A percentile compares a stretch with the other conserved stretches of the same genome.
Evolutionary conservation across 30 jellyfish, hydroid and myxozoan species (phyloP).

Genomic region (Mastigias papua): DNA sequence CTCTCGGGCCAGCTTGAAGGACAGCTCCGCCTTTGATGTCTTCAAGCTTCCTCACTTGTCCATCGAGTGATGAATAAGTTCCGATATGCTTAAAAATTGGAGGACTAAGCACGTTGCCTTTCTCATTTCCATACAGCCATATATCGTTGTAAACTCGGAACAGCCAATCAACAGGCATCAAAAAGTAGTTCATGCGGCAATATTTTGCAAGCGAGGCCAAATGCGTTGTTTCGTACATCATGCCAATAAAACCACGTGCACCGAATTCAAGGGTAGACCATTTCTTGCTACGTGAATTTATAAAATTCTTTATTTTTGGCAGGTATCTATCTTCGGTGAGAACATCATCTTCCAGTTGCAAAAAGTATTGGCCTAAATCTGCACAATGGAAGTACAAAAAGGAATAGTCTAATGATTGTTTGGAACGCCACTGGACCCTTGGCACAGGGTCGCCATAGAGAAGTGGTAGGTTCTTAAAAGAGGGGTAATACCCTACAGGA

Average conservation of each 20-base stretch:
- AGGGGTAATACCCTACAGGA: constrained; percentile 73
- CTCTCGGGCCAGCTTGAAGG: background rate
- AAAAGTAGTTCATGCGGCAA: constrained; percentile 81
- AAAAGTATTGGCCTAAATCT: constrained; percentile 72
- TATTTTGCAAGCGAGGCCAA: constrained; percentile 75
- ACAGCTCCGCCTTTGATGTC: constrained; percentile 54
- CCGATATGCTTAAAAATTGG: constrained; percentile 94
- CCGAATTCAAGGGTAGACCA: constrained; percentile 98
- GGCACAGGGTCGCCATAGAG: constrained; percentile 84
- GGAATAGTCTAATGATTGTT: constrained; percentile 92
- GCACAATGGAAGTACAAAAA: constrained; percentile 82
- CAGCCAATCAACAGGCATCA: constrained; percentile 98
- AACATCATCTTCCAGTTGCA: constrained; percentile 99
- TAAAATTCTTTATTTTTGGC: constrained; percentile 69
- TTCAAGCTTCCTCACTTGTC: constrained; percentile 90
- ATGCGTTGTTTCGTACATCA: constrained; percentile 86
- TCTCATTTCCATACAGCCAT: constrained; percentile 85
- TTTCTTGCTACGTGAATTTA: constrained; percentile 39
- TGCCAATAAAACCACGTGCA: constrained; percentile 97
- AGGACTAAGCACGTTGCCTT: constrained; percentile 61
- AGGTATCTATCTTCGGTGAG: constrained; percentile 71
- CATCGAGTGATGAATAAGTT: constrained; percentile 87
- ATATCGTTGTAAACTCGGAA: constrained; percentile 92
- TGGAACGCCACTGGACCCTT: constrained; percentile 94
- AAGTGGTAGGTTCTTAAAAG: constrained; percentile 64